A percentile compares a stretch with the other conserved stretches of the same genome.
Conservation (phyloP, 2,113 vertebrate species). For the Lampris megalopsis region DNA sequence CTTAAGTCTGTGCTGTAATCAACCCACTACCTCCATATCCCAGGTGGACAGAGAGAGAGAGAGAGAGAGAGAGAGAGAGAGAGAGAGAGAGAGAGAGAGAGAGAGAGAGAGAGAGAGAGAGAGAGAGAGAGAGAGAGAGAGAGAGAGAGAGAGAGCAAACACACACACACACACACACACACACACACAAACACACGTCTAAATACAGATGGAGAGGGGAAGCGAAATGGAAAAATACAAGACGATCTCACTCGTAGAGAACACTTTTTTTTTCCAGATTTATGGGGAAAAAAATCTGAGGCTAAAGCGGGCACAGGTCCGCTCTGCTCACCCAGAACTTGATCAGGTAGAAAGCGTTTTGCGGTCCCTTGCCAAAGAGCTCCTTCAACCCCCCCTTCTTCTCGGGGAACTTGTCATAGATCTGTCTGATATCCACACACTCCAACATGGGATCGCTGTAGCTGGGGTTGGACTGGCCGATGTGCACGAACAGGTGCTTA, state of each 20-base stretch:
- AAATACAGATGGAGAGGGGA: constrained; percentile 30
- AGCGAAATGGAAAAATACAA: constrained; percentile 50
- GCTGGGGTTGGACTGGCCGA: constrained; percentile 91
- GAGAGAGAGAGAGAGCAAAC: constrained; percentile 19
- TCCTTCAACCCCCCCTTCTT: constrained; percentile 99
- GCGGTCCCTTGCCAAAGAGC: constrained; percentile 94
- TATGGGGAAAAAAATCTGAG: no score
- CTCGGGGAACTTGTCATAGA: constrained; percentile 99
- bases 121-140: constrained; percentile 27
- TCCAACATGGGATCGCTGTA: constrained; percentile 96
- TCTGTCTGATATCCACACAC: constrained; percentile 97
- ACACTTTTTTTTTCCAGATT: background rate
- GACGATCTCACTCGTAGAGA: background rate
- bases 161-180: constrained; percentile 20
- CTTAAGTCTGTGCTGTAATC: constrained; percentile 62
- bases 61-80: constrained; percentile 17
- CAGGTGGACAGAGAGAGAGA: constrained; percentile 55
- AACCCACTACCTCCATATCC: constrained; percentile 63
- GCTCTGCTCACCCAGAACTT: constrained; percentile 96
- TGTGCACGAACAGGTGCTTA: constrained; percentile 99
- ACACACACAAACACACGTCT: constrained; percentile 15
- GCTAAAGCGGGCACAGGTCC: background rate
- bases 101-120: constrained; percentile 17
- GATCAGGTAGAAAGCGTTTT: constrained; percentile 97
- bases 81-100: constrained; percentile 27